phyloP scores from a whole-genome alignment of 2,888 invertebrate genomes.

The Cheilosia grossa region DNA sequence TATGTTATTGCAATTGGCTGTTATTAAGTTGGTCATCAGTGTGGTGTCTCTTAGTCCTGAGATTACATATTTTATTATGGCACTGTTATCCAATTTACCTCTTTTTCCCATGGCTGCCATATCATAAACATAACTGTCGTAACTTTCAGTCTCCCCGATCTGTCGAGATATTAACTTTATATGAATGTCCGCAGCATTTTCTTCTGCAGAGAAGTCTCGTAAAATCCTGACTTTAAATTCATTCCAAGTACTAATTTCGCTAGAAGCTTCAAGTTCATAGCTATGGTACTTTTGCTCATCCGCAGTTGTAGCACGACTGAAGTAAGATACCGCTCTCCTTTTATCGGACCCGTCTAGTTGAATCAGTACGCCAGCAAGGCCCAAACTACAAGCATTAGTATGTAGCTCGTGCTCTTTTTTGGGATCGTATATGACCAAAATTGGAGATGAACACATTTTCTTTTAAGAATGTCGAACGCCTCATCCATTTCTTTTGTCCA shows the following conservation, averaged over 20 bases:
- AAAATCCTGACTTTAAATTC: neutral
- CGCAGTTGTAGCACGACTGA: too few species aligned
- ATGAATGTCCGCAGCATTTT: too few species aligned
- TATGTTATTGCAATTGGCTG: too few species aligned
- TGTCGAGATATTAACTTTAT: slow-evolving; percentile 1
- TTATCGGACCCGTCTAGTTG: slow-evolving; percentile 19
- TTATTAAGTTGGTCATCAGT: too few species aligned
- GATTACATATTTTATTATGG: slow-evolving; percentile 19
- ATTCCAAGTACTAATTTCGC: slow-evolving; percentile 11
- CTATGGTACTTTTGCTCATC: too few species aligned
- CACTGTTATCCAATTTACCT: neutral
- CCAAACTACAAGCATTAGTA: slow-evolving; percentile 38
- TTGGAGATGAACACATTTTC: too few species aligned
- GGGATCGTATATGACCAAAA: slow-evolving; percentile 49
- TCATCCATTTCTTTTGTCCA: too few species aligned
- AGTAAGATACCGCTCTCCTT: slow-evolving; percentile 30
- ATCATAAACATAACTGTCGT: slow-evolving; percentile 9
- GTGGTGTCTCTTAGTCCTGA: too few species aligned
- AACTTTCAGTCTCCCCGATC: slow-evolving; percentile 10
- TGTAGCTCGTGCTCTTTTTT: slow-evolving; percentile 46
- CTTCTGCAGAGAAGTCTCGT: slow-evolving; percentile 10
- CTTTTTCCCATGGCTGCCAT: slow-evolving; percentile 22
- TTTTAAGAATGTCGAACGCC: too few species aligned
- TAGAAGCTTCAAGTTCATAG: too few species aligned
- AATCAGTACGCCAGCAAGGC: slow-evolving; percentile 46